Evolutionary conservation across 1,140 invertebrate genomes (phyloP).

Genomic region (Aradophagus sp.): DNA sequence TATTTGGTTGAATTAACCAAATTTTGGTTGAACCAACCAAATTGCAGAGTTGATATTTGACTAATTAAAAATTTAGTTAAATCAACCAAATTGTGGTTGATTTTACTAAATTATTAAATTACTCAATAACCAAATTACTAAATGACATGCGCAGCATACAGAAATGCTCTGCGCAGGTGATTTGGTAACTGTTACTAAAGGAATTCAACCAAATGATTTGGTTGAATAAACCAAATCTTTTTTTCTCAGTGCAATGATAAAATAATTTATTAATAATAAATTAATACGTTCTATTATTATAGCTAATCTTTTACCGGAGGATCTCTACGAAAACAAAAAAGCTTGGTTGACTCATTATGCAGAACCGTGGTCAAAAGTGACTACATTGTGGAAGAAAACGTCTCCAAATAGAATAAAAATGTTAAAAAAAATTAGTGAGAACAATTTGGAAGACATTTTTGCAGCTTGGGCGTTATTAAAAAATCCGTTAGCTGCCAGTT

Average conservation of each 20-base stretch:
- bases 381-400: slow-evolving; percentile 6
- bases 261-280: background rate
- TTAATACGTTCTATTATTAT: background rate
- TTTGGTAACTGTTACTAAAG: too few species aligned
- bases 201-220: too few species aligned
- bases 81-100: too few species aligned
- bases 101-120: too few species aligned
- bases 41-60: too few species aligned
- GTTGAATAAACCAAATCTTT: background rate
- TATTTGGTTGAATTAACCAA: too few species aligned
- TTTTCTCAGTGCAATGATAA: background rate
- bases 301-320: slow-evolving; percentile 1
- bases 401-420: slow-evolving; percentile 7
- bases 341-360: background rate
- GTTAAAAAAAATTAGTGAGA: background rate
- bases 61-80: too few species aligned
- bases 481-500: slow-evolving; percentile 3
- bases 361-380: slow-evolving; percentile 15
- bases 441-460: slow-evolving; percentile 1
- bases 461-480: slow-evolving; percentile 7
- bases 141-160: background rate
- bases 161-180: too few species aligned
- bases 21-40: too few species aligned
- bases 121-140: too few species aligned
- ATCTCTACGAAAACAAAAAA: background rate